Conservation (phyloP, 2,113 vertebrate species). For the Nibea coibor region DNA sequence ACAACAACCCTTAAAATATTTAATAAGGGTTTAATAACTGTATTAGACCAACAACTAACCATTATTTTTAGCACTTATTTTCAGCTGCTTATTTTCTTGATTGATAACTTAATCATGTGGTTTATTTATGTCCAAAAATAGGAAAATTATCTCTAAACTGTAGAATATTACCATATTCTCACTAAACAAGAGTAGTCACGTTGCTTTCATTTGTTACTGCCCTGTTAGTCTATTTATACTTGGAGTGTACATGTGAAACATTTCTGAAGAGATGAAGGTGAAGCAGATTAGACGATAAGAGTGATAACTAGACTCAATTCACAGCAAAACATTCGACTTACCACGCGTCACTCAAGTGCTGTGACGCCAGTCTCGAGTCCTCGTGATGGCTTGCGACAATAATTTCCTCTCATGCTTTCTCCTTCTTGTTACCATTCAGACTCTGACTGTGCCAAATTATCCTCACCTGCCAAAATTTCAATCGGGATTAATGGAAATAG, state of each 20-base stretch:
- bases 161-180: not conserved
- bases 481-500: slow-evolving; percentile 68
- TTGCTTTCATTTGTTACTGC: not conserved
- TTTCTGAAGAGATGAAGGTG: not conserved
- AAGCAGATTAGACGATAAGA: not conserved
- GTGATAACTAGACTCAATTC: slow-evolving; percentile 20
- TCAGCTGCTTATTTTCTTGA: not conserved
- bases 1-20: not conserved
- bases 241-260: not conserved
- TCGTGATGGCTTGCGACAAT: slow-evolving; percentile 52
- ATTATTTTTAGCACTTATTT: not conserved
- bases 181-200: not conserved
- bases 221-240: not conserved
- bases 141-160: not conserved
- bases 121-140: not conserved
- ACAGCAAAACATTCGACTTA: not conserved
- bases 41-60: not conserved
- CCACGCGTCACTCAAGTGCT: slow-evolving; percentile 31
- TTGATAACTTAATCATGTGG: not conserved
- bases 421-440: slow-evolving; percentile 59
- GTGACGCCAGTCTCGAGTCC: slow-evolving; percentile 18
- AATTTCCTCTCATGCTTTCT: slow-evolving; percentile 47
- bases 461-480: slow-evolving; percentile 69
- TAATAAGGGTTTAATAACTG: not conserved
- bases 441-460: slow-evolving; percentile 62